phyloP scores from a whole-genome alignment of 2,797 vertebrate species.

The Ambastaia sidthimunki region DNA sequence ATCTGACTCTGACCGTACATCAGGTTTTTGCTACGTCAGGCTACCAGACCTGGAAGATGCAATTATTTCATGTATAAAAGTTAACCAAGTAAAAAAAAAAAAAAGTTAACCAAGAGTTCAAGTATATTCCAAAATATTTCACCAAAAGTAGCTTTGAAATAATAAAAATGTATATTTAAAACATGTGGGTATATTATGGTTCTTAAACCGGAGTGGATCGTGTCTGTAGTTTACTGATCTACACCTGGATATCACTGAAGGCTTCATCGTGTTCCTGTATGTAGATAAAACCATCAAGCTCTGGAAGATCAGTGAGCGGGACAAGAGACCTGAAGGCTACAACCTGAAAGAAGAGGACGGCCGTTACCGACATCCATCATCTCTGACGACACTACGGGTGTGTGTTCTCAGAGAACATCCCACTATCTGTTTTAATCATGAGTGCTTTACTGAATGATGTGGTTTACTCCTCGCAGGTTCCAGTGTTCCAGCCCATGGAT shows the following conservation, averaged over 20 bases:
- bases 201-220: too few relatives aligned
- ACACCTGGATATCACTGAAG: background rate
- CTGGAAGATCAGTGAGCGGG: slow-evolving; percentile 98
- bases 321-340: slow-evolving; percentile 97
- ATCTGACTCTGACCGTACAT: too few relatives aligned
- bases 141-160: background rate
- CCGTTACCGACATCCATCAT: slow-evolving; percentile 84
- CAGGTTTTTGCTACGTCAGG: too few relatives aligned
- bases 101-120: too few relatives aligned
- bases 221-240: too few relatives aligned
- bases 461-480: slow-evolving; percentile 78
- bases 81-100: too few relatives aligned
- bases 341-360: slow-evolving; percentile 84
- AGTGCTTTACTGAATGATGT: background rate
- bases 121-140: background rate
- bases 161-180: background rate
- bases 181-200: too few relatives aligned
- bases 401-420: background rate
- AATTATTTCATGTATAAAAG: too few relatives aligned
- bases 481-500: slow-evolving; percentile 96
- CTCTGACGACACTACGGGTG: slow-evolving; percentile 41
- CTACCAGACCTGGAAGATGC: too few relatives aligned
- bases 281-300: slow-evolving; percentile 98
- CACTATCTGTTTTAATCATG: background rate
- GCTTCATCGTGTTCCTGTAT: slow-evolving; percentile 33